A percentile compares a stretch with the other conserved stretches of the same genome.
Evolutionary conservation across 2,888 invertebrate species (phyloP).

Genomic region (Volucella bombylans): DNA sequence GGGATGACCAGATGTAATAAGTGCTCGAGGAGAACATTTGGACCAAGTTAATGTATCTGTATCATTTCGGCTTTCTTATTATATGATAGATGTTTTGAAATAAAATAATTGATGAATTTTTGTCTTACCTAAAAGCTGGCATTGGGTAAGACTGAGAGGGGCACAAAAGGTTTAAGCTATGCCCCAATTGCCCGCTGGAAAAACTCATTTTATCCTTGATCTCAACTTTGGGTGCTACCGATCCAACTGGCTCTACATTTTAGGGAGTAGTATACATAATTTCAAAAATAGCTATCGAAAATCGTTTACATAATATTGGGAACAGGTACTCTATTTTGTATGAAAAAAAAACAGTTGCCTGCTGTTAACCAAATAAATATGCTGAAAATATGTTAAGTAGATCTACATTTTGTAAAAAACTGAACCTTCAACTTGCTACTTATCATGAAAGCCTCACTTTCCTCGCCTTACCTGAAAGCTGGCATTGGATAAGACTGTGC

Average conservation of each 20-base stretch:
- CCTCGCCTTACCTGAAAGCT: conserved; percentile 83
- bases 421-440: too few species aligned
- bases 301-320: conserved; percentile 22
- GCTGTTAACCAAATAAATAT: conserved; percentile 45
- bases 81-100: too few species aligned
- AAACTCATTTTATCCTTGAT: conserved; percentile 84
- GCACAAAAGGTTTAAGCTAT: conserved; percentile 83
- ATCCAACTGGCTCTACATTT: conserved; percentile 83
- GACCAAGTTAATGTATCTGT: too few species aligned
- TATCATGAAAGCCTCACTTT: background rate
- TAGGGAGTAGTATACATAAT: background rate
- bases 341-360: conserved; percentile 81
- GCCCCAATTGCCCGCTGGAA: conserved; percentile 63
- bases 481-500: conserved; percentile 90
- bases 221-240: conserved; percentile 86
- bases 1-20: too few species aligned
- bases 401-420: too few species aligned
- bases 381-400: too few species aligned
- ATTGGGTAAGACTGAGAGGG: conserved; percentile 87
- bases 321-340: conserved; percentile 2
- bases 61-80: too few species aligned
- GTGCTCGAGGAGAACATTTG: too few species aligned
- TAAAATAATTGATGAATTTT: background rate
- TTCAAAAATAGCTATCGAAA: background rate
- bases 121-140: conserved; percentile 85